Base-by-base conservation (phyloP, 2,888 invertebrate species). In the Hypselothyrea guttata region DNA sequence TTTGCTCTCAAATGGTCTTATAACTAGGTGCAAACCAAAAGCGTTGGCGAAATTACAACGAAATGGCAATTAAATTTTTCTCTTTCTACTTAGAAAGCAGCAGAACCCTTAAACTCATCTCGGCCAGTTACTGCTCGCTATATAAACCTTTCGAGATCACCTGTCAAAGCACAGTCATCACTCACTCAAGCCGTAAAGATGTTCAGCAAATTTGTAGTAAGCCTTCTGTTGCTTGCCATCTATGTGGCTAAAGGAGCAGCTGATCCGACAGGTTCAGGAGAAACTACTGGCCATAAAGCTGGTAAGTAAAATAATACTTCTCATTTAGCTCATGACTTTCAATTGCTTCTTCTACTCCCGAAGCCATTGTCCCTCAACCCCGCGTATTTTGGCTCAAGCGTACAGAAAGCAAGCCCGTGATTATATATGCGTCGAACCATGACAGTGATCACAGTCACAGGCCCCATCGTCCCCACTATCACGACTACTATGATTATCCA, bases 361-460 rank as follows among this genome's bases (percentile, higher is more conserved):
- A 22, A 22, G 22, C 22, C 2, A 5, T 22, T 22, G 3, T 22
- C 5, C 22, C 22, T 4, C 53, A 69, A 7, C 81, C 76, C 1
- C 84, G 76, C 1, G 38, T 84, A 1, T 27, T 76, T 2, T 76
- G 65, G 66, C 42, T 62, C n/a, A 34, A 46, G 4, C 65, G 53
- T 7, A 37, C 13, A 4, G 61, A 69, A 0, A 45, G 31, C 8
- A 52, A 18, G 1, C 69, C 64, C 4, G 38, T 76, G 30, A 47
- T 84, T 1, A 46, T 73, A 7, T 56, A 3, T 9, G 1, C 7
- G 2, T 2, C 3, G 9, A 48, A 59, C 0, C 37, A 37, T 0
- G 70, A 76, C 0, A 57, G 51, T 4, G 55, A 59, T 7, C 16
- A 53, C 5, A 47, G 59, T 13, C 56, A 59, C 5, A 47, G 59